These are phyloP conservation scores for Phalacrocorax aristotelis DNA, from an alignment of 2,113 vertebrate species.

Conservation along the genomic window DNA sequence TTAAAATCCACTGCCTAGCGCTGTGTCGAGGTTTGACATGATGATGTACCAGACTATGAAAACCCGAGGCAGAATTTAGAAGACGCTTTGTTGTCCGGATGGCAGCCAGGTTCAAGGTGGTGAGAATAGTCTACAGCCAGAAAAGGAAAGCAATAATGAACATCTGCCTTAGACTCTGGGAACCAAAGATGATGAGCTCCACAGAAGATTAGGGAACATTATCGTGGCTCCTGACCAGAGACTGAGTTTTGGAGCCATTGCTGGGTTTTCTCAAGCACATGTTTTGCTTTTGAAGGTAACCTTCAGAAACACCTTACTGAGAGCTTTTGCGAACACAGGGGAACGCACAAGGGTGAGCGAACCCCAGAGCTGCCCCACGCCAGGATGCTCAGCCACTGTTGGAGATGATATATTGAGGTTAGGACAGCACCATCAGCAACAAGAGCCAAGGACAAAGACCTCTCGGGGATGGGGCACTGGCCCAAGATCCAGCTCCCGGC, in stretches of 20 bases:
- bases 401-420: not conserved
- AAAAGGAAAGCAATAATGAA: rapidly evolving
- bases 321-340: not conserved
- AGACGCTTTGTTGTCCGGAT: not conserved
- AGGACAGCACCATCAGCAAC: not conserved
- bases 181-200: not conserved
- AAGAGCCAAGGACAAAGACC: not conserved
- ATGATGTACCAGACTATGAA: not conserved
- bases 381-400: not conserved
- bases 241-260: not conserved
- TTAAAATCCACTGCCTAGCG: not conserved
- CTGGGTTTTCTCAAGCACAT: not conserved
- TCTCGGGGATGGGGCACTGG: not conserved
- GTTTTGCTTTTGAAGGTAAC: slow-evolving; percentile 2
- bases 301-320: not conserved
- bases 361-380: not conserved
- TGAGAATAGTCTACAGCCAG: rapidly evolving
- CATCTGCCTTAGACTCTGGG: not conserved
- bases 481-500: not conserved
- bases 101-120: not conserved
- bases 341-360: not conserved
- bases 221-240: not conserved
- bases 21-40: not conserved
- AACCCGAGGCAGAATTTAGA: not conserved
- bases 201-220: not conserved